Evolutionary conservation across 2,888 invertebrate species (phyloP), one percentile per base, ranked within the genome.

Genomic region (Polydrusus pterygomalis): DNA sequence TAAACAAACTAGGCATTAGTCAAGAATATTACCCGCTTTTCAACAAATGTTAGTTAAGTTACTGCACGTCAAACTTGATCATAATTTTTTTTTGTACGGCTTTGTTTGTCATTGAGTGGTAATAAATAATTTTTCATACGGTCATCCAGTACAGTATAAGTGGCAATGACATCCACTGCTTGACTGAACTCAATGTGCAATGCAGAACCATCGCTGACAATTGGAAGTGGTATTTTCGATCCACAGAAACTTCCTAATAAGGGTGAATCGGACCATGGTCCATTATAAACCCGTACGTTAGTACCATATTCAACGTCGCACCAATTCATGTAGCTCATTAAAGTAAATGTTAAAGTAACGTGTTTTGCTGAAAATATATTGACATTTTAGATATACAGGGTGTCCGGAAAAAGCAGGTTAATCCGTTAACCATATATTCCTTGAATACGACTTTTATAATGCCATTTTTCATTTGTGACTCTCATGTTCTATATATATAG

Each of bases 181-280:
- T 62, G 60, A 58, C 74, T 62, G 0, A 81, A 60, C 34, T 79
- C 75, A 78, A 90, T 81, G 47, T 88, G 88, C 15, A 95, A 83
- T 0, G 92, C 90, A 81, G 90, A 91, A 1, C 95, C 94, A 80
- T 89, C 88, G 84, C 94, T 93, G 7, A 92, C 91, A 34, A 97
- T 88, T 17, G 93, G 90, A 1, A 91, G 90, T 1, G 94, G 94
- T 30, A 89, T 81, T 85, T 90, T 89, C 9, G 85, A 88, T 0
- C 91, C 90, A 84, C 96, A 96, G 87, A 91, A 94, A 78, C 89
- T 89, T 1, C 90, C 91, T 2, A 94, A 88, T n/a, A 91, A 79
- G 0, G 94, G 93, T 0, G 94, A 91, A 18, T 88, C 87, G 0
- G 85, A 84, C 75, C 91, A 90, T 77, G 91, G 89, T 0, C 97